phyloP scores from a whole-genome alignment of 2,888 invertebrate species.

The Drosophila histrio region DNA sequence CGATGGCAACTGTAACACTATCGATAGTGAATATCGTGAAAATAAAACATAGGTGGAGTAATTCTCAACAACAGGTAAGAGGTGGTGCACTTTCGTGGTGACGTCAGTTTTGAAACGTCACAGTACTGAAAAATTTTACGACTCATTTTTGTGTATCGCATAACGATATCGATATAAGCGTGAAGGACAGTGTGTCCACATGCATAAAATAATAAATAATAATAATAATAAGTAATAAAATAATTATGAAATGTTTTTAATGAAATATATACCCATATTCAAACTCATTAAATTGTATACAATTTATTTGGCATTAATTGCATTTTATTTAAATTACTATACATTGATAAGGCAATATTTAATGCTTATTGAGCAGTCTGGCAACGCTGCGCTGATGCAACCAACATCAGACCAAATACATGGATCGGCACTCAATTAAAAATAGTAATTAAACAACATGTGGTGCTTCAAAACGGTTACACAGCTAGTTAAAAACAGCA shows the following conservation, averaged over 20 bases:
- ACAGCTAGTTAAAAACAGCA: constrained; percentile 50
- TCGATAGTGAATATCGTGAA: too few species aligned
- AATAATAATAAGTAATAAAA: background rate
- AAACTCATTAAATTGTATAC: background rate
- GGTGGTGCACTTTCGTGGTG: too few species aligned
- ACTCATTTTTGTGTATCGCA: background rate
- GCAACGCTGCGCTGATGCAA: constrained; percentile 61
- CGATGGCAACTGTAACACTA: too few species aligned
- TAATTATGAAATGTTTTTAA: background rate
- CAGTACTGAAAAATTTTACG: too few species aligned
- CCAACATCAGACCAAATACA: constrained; percentile 22
- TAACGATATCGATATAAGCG: too few species aligned
- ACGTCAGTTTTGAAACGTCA: too few species aligned
- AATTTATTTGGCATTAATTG: background rate
- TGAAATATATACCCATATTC: background rate
- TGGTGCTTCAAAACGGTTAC: constrained; percentile 49
- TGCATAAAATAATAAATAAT: background rate
- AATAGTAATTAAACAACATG: constrained; percentile 47
- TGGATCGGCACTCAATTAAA: constrained; percentile 1
- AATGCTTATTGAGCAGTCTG: constrained; percentile 15
- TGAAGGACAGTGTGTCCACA: constrained; percentile 16
- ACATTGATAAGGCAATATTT: background rate
- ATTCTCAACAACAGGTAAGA: too few species aligned
- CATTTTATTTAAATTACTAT: background rate
- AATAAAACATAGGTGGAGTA: too few species aligned